Base-by-base conservation (phyloP, 2,797 vertebrate species). In the Enteromius viviparus region DNA sequence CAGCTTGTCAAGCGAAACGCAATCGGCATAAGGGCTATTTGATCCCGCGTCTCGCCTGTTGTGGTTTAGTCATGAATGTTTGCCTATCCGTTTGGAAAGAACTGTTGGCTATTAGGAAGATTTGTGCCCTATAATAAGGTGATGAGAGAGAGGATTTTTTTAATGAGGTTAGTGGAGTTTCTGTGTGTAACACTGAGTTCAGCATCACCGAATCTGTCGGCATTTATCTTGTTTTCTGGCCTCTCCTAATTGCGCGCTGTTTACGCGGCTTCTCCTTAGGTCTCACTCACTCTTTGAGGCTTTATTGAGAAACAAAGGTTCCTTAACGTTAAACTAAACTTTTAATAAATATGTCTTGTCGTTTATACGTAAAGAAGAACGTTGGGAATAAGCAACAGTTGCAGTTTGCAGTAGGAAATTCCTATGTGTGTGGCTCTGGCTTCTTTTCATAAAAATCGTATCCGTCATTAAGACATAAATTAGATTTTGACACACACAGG, bases 381-480 rank as follows among this genome's bases (percentile, higher is more conserved):
- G 51, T 51, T 69, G 42, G 34, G 40, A n/a, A 58, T 21, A 34
- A 21, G 71, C 78, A 82, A 81, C 49, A 71, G 75, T 84, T 82
- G 69, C 65, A 64, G 53, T 69, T 64, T 53, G 71, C 55, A 62
- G 62, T 70, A 37, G 70, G 70, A 86, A 83, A 88, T 85, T 86
- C 74, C 84, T 69, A 82, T 84, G 79, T 85, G 87, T 88, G 87
- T 84, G 79, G 81, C 77, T 88, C 64, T 78, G 89, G 90, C 90
- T 92, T 91, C 94, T 94, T 94, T 94, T 92, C 93, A 95, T 95
- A 94, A 90, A 94, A 94, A 94, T 91, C 91, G 87, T 94, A 94
- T 95, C 93, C 94, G 94, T 94, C 93, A 95, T 92, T 70, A 74
- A 90, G 92, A 93, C 93, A 93, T 94, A 93, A 94, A 95, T 95